Base-by-base conservation (phyloP, 2,113 vertebrate species). In the Apodemus speciosus region DNA sequence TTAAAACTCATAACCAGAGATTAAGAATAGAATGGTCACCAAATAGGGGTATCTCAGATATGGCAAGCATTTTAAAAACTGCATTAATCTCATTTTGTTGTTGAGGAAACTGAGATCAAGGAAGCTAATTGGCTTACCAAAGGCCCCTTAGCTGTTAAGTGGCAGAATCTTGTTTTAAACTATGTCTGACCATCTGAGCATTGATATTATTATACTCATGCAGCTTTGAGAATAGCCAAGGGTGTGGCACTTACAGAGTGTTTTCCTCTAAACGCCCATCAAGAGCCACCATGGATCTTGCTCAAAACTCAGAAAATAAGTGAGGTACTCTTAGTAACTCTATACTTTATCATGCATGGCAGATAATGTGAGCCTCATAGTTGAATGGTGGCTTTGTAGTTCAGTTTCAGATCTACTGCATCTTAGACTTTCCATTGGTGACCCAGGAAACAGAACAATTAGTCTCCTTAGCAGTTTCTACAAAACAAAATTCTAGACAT, bases 291-390 rank as follows among this genome's bases (percentile, higher is more conserved):
- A 79, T n/a, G 38, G 21, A 84, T 72, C 56, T 94, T 90, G 18
- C 64, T 49, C 51, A 76, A 95, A 88, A 7, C 38, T 94, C 58
- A 90, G 68, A 30, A 93, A 90, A 85, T 85, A 88, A 81, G 46
- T 38, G 40, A 14, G 85, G 30, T 85, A 46, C n/a, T 92, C 77
- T 66, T 76, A 83, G 51, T 18, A 90, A 58, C 32, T 58, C 27
- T 58, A 62, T 77, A 66, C 2, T n/a, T n/a, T n/a, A n/a, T n/a
- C 35, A 68, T 40, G 23, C 58, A 6, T n/a, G 32, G 30, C 18
- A 93, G 10, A 23, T 43, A 80, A 23, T 58, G 43, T 53, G 58
- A 95, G 27, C 27, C 7, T 75, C 30, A 13, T 51, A 58, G 23
- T 91, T 84, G 43, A 91, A 88, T 4, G 1, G 79, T 80, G 81